phyloP scores from a whole-genome alignment of 2,888 invertebrate species.

The Panzeria rudis region DNA sequence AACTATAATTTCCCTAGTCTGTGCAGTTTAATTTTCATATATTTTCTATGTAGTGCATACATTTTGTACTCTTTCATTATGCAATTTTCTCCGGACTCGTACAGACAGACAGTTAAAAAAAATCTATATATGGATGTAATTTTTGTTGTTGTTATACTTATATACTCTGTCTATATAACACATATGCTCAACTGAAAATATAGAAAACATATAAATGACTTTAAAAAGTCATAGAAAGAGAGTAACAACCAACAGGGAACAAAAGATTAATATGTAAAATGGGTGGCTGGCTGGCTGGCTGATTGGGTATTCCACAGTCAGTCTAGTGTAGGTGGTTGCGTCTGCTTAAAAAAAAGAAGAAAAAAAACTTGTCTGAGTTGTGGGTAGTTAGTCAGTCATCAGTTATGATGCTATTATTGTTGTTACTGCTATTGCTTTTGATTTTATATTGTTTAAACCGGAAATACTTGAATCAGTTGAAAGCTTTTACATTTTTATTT shows the following conservation, averaged over 20 bases:
- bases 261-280: conserved; percentile 20
- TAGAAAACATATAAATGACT: background rate
- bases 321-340: conserved; percentile 33
- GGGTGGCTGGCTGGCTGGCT: conserved; percentile 35
- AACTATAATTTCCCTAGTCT: conserved; percentile 57
- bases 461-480: conserved; percentile 66
- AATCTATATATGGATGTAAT: background rate
- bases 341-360: conserved; percentile 14
- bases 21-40: conserved; percentile 26
- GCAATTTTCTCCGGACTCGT: conserved; percentile 57
- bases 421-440: conserved; percentile 16
- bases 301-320: background rate
- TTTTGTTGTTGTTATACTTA: background rate
- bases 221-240: conserved; percentile 1
- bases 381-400: conserved; percentile 46
- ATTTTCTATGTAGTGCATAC: conserved; percentile 30
- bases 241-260: background rate
- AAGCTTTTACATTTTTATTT: conserved; percentile 40
- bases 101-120: conserved; percentile 27
- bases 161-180: background rate
- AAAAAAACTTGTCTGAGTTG: conserved; percentile 38
- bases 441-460: conserved; percentile 55
- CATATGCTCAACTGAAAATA: conserved; percentile 20
- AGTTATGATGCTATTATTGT: conserved; percentile 36
- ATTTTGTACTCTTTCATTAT: conserved; percentile 46